These are phyloP conservation scores for Aspidoscelis tigris DNA, from an alignment of 2,113 vertebrate species.

Conservation along the genomic window DNA sequence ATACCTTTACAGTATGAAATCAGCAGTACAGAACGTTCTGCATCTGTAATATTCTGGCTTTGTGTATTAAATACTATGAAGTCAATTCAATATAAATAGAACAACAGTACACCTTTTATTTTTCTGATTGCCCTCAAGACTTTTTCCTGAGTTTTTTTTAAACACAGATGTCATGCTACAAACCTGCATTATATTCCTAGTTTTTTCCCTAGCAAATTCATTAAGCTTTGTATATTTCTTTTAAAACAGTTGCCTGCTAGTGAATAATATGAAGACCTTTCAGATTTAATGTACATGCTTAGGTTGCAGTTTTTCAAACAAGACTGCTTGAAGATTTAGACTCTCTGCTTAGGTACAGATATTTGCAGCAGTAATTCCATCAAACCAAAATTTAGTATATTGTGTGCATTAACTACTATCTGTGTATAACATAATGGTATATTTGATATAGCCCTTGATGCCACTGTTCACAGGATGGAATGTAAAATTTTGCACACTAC, in stretches of 20 bases:
- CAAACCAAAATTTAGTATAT: background rate
- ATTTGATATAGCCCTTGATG: background rate
- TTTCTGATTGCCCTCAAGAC: background rate
- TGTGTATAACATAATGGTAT: background rate
- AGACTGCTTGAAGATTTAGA: background rate
- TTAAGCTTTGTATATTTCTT: background rate
- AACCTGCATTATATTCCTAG: background rate
- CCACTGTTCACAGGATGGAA: background rate
- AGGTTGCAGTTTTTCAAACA: background rate
- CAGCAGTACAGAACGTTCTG: slow-evolving; percentile 12
- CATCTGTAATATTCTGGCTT: slow-evolving; percentile 19
- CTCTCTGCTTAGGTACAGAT: background rate
- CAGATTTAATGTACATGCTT: background rate
- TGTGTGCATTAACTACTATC: background rate
- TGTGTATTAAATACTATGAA: background rate
- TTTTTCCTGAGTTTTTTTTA: slow-evolving; percentile 1
- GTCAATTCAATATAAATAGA: background rate
- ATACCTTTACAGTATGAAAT: slow-evolving; percentile 6
- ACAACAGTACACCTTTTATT: background rate
- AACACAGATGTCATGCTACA: background rate
- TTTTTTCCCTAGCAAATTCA: background rate
- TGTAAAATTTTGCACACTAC: background rate
- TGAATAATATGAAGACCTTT: background rate
- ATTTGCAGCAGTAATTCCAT: background rate
- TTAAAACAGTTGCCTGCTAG: background rate